phyloP scores from a whole-genome alignment of 2,888 invertebrate species.

The Gymnoscelis rufifasciata region DNA sequence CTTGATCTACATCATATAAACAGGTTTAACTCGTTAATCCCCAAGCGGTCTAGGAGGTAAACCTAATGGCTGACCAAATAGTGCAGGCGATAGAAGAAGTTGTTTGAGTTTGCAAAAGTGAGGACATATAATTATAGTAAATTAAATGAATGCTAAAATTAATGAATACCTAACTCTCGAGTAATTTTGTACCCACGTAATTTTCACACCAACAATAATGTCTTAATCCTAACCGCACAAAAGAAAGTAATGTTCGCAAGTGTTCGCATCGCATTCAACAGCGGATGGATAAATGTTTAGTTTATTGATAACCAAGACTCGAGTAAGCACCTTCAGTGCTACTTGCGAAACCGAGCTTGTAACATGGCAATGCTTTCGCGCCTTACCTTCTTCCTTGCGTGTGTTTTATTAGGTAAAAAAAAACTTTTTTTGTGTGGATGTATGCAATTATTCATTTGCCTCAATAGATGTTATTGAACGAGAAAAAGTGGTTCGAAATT shows the following conservation, averaged over 20 bases:
- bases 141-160: too few relatives aligned
- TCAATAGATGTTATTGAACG: too few relatives aligned
- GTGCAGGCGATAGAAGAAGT: too few relatives aligned
- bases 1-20: too few relatives aligned
- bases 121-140: too few relatives aligned
- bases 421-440: too few relatives aligned
- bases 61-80: too few relatives aligned
- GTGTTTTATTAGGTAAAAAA: conserved; percentile 53
- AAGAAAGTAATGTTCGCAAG: conserved; percentile 59
- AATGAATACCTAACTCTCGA: too few relatives aligned
- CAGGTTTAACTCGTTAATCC: too few relatives aligned
- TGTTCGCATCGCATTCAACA: conserved; percentile 24
- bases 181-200: not conserved
- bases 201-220: conserved; percentile 4
- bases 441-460: too few relatives aligned
- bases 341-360: conserved; percentile 50
- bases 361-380: conserved; percentile 61
- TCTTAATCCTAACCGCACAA: conserved; percentile 27
- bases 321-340: conserved; percentile 42
- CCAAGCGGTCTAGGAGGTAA: too few relatives aligned
- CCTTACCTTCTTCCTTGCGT: conserved; percentile 36
- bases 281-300: conserved; percentile 33
- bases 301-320: conserved; percentile 21
- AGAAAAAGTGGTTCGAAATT: conserved; percentile 4
- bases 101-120: too few relatives aligned